These are phyloP conservation scores for Netelia fuscicornis DNA, from an alignment of 2,888 invertebrate genomes.

Conservation along the genomic window DNA sequence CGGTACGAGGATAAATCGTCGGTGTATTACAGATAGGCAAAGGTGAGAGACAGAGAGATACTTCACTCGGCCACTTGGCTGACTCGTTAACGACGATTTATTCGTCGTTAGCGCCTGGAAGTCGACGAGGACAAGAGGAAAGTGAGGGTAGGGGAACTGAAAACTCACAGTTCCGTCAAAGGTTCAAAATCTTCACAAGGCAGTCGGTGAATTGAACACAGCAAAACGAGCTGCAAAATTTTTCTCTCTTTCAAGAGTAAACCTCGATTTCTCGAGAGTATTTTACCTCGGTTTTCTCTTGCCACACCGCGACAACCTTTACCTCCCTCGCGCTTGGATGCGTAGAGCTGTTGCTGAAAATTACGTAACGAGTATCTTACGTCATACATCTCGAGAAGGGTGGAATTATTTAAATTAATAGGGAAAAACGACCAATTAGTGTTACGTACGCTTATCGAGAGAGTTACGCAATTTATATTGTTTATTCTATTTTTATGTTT, in stretches of 20 bases:
- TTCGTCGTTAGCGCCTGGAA: constrained; percentile 28
- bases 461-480: constrained; percentile 14
- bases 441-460: background rate
- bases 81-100: constrained; percentile 49
- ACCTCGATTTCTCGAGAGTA: constrained; percentile 49
- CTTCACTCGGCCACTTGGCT: constrained; percentile 45
- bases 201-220: constrained; percentile 44
- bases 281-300: constrained; percentile 9
- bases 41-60: constrained; percentile 14
- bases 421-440: constrained; percentile 5
- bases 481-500: background rate
- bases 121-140: constrained; percentile 21
- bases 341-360: constrained; percentile 37
- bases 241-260: constrained; percentile 1
- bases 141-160: background rate
- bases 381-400: background rate
- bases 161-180: constrained; percentile 49
- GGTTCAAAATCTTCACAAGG: constrained; percentile 26
- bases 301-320: background rate
- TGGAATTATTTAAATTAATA: constrained; percentile 15
- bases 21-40: background rate
- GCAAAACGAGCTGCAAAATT: constrained; percentile 55
- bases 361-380: constrained; percentile 47
- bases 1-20: constrained; percentile 1
- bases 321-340: background rate